These are phyloP conservation scores for Myotis yumanensis DNA, from an alignment of 2,113 vertebrate genomes.

Conservation along the genomic window DNA sequence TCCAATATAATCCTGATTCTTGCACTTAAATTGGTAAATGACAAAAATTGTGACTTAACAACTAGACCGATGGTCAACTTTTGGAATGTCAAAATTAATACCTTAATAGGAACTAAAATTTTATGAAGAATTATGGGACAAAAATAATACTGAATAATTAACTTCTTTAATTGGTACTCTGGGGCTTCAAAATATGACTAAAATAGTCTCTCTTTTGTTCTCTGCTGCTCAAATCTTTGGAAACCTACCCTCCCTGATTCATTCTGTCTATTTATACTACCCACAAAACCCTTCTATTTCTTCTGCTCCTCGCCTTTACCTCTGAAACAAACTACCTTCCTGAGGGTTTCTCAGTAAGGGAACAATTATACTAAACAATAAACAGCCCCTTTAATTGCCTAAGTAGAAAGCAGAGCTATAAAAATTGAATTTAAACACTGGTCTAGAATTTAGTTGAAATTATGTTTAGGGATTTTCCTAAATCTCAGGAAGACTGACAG, in stretches of 20 bases:
- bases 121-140: neutral
- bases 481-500: neutral
- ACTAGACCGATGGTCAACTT: neutral
- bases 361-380: slow-evolving; percentile 18
- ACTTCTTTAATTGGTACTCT: neutral
- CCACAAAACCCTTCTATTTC: neutral
- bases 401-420: neutral
- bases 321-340: slow-evolving; percentile 14
- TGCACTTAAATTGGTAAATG: neutral
- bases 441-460: neutral
- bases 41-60: neutral
- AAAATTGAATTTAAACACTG: slow-evolving; percentile 8
- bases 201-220: neutral
- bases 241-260: neutral
- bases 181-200: neutral
- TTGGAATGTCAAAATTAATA: neutral
- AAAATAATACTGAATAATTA: neutral
- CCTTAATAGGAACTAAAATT: neutral
- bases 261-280: neutral
- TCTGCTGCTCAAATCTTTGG: neutral
- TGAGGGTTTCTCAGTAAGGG: neutral
- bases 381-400: neutral
- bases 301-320: neutral
- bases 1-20: neutral
- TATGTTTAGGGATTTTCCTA: neutral